Evolutionary conservation across 1,140 invertebrate genomes (phyloP).

Genomic region (Chlorops oryzae): DNA sequence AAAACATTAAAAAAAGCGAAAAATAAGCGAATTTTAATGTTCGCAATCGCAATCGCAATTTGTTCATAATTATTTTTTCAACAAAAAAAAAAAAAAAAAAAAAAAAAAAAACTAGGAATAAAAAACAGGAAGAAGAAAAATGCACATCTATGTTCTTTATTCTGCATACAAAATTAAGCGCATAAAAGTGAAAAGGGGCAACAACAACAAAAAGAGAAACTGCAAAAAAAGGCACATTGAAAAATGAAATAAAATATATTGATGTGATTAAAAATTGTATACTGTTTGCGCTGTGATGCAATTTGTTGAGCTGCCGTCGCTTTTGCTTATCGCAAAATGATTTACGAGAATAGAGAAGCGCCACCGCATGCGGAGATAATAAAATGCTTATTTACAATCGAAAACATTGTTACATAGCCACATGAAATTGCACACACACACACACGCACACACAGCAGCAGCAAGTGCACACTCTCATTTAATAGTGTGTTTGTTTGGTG

Average conservation of each 20-base stretch:
- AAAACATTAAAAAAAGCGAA: too few relatives aligned
- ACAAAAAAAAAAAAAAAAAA: too few relatives aligned
- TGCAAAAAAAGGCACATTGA: background rate
- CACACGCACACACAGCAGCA: conserved; percentile 2
- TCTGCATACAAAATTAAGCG: too few relatives aligned
- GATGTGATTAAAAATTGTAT: conserved; percentile 13
- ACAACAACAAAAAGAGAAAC: background rate
- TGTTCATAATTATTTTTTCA: conserved; percentile 12
- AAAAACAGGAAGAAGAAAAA: too few relatives aligned
- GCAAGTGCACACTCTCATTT: conserved; percentile 5
- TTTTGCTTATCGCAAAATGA: conserved; percentile 13
- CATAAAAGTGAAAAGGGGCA: background rate
- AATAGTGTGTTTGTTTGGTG: too few relatives aligned
- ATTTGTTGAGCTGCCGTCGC: conserved; percentile 13
- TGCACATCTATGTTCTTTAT: too few relatives aligned
- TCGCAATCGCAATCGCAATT: conserved; percentile 9
- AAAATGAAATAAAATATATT: conserved; percentile 1
- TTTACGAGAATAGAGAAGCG: conserved; percentile 4
- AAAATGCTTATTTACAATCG: too few relatives aligned
- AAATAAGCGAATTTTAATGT: too few relatives aligned
- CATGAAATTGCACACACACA: background rate
- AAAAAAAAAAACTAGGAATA: too few relatives aligned
- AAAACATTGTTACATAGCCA: background rate
- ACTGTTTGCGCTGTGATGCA: conserved; percentile 5
- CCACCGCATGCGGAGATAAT: background rate